phyloP scores from a whole-genome alignment of 2,888 invertebrate species.

The Leptinotarsa rubiginosa region DNA sequence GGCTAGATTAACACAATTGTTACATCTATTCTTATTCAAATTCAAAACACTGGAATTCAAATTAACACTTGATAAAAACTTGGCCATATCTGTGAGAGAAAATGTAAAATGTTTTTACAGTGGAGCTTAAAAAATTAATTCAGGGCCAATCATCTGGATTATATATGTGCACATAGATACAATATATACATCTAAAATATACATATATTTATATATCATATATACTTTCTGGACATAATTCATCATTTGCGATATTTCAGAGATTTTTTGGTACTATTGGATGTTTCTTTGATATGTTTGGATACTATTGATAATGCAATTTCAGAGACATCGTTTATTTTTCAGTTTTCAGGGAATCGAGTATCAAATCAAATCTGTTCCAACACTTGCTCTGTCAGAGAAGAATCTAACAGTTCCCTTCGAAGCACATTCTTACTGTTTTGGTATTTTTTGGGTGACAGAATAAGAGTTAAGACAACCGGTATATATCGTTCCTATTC shows the following conservation, averaged over 20 bases:
- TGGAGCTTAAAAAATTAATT: background rate
- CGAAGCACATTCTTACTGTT: too few relatives aligned
- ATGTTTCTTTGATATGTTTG: constrained; percentile 21
- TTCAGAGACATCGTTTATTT: background rate
- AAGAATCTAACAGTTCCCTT: too few relatives aligned
- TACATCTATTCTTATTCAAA: background rate
- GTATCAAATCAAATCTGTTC: too few relatives aligned
- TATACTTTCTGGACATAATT: constrained; percentile 16
- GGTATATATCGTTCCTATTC: too few relatives aligned
- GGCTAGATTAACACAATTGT: background rate
- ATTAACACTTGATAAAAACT: constrained; percentile 2
- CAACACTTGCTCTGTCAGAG: too few relatives aligned
- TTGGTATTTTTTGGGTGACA: too few relatives aligned
- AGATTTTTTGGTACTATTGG: constrained; percentile 9
- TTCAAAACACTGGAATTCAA: constrained; percentile 18
- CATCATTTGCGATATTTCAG: background rate
- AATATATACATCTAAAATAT: constrained; percentile 39
- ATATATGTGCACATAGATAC: constrained; percentile 33
- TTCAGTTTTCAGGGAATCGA: too few relatives aligned
- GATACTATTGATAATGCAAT: background rate
- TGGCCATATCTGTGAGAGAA: background rate
- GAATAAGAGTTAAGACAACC: too few relatives aligned
- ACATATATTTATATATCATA: constrained; percentile 29
- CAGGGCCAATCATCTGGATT: constrained; percentile 3
- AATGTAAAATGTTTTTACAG: constrained; percentile 6